These are phyloP conservation scores for Eclectus roratus DNA, from an alignment of 2,113 vertebrate species.

Conservation along the genomic window DNA sequence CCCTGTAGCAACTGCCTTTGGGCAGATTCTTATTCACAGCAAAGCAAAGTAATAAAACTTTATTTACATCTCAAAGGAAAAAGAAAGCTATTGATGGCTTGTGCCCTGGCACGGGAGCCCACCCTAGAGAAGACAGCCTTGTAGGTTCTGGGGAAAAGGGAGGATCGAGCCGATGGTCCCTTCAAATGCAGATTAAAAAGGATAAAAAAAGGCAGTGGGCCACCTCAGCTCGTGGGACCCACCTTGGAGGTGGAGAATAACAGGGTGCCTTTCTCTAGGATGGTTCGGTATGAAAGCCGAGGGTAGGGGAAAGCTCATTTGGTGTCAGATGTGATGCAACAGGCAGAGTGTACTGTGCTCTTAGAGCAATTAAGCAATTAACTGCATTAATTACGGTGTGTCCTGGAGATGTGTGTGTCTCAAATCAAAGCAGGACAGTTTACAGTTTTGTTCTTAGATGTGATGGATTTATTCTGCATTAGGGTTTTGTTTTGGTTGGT, in stretches of 20 bases:
- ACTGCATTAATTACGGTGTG: background rate
- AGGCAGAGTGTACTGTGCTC: background rate
- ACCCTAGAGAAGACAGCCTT: background rate
- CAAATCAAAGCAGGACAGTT: background rate
- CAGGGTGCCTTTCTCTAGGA: background rate
- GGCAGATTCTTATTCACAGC: background rate
- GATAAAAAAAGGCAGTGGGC: background rate
- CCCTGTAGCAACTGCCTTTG: background rate
- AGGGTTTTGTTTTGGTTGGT: background rate
- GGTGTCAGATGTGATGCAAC: background rate
- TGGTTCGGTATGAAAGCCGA: background rate
- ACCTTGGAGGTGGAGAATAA: rapidly evolving
- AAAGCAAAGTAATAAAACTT: background rate
- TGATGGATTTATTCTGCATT: background rate
- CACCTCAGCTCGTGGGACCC: background rate
- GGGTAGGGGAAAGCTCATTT: background rate
- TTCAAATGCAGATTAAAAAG: background rate
- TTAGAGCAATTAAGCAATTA: background rate
- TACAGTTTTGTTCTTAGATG: background rate
- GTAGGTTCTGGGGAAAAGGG: background rate
- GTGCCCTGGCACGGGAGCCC: background rate
- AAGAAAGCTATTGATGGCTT: background rate
- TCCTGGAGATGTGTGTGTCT: background rate
- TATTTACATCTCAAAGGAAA: background rate
- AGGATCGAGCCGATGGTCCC: background rate